Conservation (phyloP, 2,113 vertebrate species). For the Odocoileus hemionus region DNA sequence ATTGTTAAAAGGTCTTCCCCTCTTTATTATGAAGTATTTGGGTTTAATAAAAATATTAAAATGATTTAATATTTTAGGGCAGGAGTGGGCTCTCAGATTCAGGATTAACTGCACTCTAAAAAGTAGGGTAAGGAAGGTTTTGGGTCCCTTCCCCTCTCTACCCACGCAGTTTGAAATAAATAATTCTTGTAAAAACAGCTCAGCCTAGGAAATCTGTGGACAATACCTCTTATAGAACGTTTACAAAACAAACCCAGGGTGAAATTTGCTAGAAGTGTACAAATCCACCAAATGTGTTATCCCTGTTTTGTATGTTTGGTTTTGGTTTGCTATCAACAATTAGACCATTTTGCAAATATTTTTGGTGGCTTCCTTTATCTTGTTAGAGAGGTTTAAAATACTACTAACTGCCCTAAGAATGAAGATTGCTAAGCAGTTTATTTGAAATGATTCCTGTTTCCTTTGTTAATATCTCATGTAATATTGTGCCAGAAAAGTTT, state of each 20-base stretch:
- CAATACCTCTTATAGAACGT: constrained; percentile 45
- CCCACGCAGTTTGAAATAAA: constrained; percentile 51
- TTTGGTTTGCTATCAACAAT: constrained; percentile 6
- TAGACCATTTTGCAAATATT: not conserved
- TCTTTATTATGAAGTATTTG: not conserved
- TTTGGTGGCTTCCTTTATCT: constrained; percentile 5
- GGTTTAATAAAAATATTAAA: not conserved
- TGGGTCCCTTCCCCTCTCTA: not conserved
- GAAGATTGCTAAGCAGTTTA: not conserved
- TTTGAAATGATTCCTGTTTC: not conserved
- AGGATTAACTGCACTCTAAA: constrained; percentile 44
- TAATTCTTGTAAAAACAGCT: constrained; percentile 69
- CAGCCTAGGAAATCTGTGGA: not conserved
- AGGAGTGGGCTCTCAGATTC: constrained; percentile 31
- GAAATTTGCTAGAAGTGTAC: not conserved
- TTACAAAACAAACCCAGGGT: constrained; percentile 47
- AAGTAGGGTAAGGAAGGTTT: constrained; percentile 24
- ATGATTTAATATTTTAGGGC: constrained; percentile 38
- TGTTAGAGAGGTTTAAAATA: not conserved
- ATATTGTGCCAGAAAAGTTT: not conserved
- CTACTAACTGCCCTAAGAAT: not conserved
- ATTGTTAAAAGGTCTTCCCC: not conserved
- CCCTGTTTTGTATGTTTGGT: constrained; percentile 27
- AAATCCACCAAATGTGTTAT: not conserved
- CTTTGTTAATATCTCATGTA: constrained; percentile 3